Conservation (phyloP, 2,113 vertebrate genomes). For the Danionella cerebrum region DNA sequence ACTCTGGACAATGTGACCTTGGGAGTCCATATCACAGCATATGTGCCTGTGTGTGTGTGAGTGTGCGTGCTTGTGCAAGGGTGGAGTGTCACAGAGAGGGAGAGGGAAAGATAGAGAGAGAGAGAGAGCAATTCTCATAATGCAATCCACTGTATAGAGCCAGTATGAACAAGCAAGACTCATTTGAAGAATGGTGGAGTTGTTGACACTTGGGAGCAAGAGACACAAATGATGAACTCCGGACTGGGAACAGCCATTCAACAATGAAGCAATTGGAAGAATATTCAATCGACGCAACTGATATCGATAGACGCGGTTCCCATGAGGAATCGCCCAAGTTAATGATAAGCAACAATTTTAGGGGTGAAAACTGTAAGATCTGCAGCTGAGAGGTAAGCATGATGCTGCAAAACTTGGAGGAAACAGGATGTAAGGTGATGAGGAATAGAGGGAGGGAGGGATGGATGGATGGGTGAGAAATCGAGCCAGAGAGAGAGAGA, state of each 20-base stretch:
- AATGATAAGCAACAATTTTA: neutral
- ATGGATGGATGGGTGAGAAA: neutral
- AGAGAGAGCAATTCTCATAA: conserved; percentile 18
- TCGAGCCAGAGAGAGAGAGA: neutral
- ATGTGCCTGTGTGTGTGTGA: neutral
- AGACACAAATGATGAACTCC: neutral
- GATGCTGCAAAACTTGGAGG: conserved; percentile 18
- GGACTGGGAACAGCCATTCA: no score
- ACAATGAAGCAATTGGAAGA: neutral
- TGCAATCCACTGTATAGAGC: conserved; percentile 7
- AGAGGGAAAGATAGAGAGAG: neutral
- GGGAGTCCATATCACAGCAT: conserved; percentile 6
- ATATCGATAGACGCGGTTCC: neutral
- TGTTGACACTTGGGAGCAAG: neutral
- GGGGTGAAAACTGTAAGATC: neutral
- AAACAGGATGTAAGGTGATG: neutral
- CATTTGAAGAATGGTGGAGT: neutral
- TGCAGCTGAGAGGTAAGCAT: neutral
- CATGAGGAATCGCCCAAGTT: neutral
- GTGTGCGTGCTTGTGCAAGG: neutral
- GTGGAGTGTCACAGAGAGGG: neutral
- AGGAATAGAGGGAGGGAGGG: neutral
- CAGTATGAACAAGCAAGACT: neutral
- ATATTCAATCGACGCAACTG: neutral
- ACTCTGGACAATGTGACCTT: conserved; percentile 27